Evolutionary conservation across 1,140 invertebrate genomes (phyloP).

Genomic region (Microplitis demolitor): DNA sequence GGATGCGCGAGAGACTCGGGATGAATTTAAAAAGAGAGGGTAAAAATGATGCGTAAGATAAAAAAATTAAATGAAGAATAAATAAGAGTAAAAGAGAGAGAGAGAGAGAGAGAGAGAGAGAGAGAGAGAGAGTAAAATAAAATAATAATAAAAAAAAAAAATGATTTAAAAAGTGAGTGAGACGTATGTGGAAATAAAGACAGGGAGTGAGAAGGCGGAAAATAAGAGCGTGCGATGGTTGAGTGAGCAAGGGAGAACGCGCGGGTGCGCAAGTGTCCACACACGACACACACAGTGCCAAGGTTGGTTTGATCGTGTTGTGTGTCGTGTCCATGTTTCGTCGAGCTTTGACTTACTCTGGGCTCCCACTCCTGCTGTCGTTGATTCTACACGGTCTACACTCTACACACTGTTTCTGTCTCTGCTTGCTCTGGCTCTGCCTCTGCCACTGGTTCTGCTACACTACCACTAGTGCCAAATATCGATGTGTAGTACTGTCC

Average conservation of each 20-base stretch:
- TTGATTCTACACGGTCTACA: too few species aligned
- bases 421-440: too few species aligned
- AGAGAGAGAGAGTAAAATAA: not conserved
- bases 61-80: not conserved
- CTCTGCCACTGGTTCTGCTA: too few species aligned
- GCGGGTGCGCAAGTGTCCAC: conserved; percentile 1
- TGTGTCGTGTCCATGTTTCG: conserved; percentile 16
- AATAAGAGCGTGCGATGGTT: not conserved
- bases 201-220: not conserved
- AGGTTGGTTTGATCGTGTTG: not conserved
- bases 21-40: too few species aligned
- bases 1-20: too few species aligned
- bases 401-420: too few species aligned
- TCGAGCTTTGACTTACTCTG: not conserved
- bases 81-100: not conserved
- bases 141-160: not conserved
- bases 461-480: conserved; percentile 6
- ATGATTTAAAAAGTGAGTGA: not conserved
- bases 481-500: too few species aligned
- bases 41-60: too few species aligned
- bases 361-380: too few species aligned
- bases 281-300: not conserved
- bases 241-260: not conserved
- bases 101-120: not conserved
- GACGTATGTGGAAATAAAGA: not conserved